Evolutionary conservation across 23 tunicate genomes (phyloP), one percentile per base, ranked within the genome.

Genomic region (Halocynthia roretzi): DNA sequence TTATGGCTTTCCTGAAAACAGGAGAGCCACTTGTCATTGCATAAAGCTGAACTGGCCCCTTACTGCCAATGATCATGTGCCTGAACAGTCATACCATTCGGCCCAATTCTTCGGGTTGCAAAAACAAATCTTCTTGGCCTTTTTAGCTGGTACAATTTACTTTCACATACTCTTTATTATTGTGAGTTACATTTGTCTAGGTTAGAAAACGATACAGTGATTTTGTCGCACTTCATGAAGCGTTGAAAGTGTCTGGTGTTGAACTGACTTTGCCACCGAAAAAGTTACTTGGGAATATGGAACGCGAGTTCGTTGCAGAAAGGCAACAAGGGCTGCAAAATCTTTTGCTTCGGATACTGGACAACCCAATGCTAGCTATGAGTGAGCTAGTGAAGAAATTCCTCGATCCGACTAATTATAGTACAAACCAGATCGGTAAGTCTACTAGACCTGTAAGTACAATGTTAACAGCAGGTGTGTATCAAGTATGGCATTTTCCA

Each of bases 231-330:
- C 58, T 92, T 19, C 83, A 83, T 57, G 98, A 92, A 86, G 65
- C 77, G 7, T 57, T 92, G 44, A 92, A 86, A 77, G 54, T 82
- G 19, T 73, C 96, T 55, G 98, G 87, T 6, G 69, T 92, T 23
- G 92, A 86, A 14, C 58, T 92, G 10, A 85, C 92, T 40, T 65
- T 92, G 51, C 98, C 98, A 50, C 98, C 98, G 0, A 92, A 92
- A 63, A 78, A 78, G 48, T 57, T 92, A 22, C 77, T 92, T 61
- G 98, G 98, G 31, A 92, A 92, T 79, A 92, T 92, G 98, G 92
- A 86, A 50, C 71, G 98, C 67, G 98, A 92, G 61, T 92, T 92
- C 72, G 86, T 92, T 73, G 98, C 98, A 53, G 92, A 78, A 40
- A 72, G 98, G 44, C 98, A 92, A 60, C 76, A 74, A 54, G 92